Base-by-base conservation (phyloP, 1,140 invertebrate species). In the Drosophila truncata region DNA sequence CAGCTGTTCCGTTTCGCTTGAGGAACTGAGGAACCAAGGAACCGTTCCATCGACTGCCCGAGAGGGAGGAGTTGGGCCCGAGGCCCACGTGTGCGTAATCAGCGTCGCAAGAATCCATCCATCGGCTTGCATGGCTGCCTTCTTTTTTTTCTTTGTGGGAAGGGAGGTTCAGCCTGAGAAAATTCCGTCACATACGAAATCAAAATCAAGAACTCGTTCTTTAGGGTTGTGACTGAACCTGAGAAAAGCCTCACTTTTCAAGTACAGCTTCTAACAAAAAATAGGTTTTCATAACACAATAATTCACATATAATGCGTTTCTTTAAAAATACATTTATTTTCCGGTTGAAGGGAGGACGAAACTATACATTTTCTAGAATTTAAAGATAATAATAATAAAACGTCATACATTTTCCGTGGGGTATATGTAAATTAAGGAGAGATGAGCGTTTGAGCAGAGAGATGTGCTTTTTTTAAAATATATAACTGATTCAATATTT, bases 1-100 rank as follows among this genome's bases (percentile, higher is more conserved):
- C 83, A 88, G 75, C 74, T 78, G 76, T 70, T 58, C 49, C 81
- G 84, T 73, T 88, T 37, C 67, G 84, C 71, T 64, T 63, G 80
- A 88, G 76, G 57, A 80, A 70, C 42, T 47, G 50, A 77, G 66
- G 59, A 82, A 82, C 57, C 70, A 44, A 42, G 67, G 49, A 71
- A 79, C 63, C 62, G 84, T 88, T 88, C 52, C 84, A 66, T 78
- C 79, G 72, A 70, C 23, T 71, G 78, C 23, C 23, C 65, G 7
- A 61, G 14, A 41, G 23, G 29, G 47, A 37, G 50, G 42, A 65
- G 64, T 27, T 46, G n/a, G 41, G 39, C 29, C 44, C 66, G 16
- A 33, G 72, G 33, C 59, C 60, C 78, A 77, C 78, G 78, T 80
- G 79, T 76, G 73, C 61, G 75, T 61, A 85, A 85, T 85, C 82